Evolutionary conservation across 2,113 vertebrate genomes (phyloP).

Genomic region (Sigmodon hispidus): DNA sequence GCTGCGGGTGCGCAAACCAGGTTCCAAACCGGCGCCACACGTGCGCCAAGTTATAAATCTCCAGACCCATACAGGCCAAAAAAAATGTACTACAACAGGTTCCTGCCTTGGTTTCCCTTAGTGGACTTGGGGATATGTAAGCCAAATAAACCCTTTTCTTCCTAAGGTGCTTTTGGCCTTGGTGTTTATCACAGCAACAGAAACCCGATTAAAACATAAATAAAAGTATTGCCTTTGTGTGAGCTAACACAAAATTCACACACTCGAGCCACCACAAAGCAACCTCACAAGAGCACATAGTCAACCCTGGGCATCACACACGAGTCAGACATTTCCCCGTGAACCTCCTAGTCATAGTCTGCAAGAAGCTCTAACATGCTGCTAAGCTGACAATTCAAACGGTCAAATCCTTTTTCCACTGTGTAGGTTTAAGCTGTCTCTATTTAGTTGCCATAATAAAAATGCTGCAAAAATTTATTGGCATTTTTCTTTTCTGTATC

Average conservation of each 20-base stretch:
- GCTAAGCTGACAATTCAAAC: not conserved
- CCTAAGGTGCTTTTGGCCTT: not conserved
- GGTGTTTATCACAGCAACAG: not conserved
- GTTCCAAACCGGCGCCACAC: too few relatives aligned
- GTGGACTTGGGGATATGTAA: not conserved
- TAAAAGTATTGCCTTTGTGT: not conserved
- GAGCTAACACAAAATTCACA: not conserved
- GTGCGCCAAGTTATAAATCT: too few relatives aligned
- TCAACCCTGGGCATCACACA: not conserved
- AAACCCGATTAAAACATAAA: not conserved
- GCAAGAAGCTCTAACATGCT: constrained; percentile 25
- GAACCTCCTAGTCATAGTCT: not conserved
- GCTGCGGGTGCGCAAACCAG: too few relatives aligned
- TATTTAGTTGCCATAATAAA: constrained; percentile 16
- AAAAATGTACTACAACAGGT: too few relatives aligned
- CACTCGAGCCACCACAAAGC: not conserved
- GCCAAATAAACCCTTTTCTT: not conserved
- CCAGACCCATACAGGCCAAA: too few relatives aligned
- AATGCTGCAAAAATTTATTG: not conserved
- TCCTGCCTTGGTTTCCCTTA: not conserved
- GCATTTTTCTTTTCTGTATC: not conserved
- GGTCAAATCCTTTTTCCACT: not conserved
- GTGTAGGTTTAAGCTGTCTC: not conserved
- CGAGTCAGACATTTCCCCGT: not conserved
- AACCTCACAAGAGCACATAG: not conserved